Base-by-base conservation (phyloP, 1,140 invertebrate species). In the Zaprionus africanus region DNA sequence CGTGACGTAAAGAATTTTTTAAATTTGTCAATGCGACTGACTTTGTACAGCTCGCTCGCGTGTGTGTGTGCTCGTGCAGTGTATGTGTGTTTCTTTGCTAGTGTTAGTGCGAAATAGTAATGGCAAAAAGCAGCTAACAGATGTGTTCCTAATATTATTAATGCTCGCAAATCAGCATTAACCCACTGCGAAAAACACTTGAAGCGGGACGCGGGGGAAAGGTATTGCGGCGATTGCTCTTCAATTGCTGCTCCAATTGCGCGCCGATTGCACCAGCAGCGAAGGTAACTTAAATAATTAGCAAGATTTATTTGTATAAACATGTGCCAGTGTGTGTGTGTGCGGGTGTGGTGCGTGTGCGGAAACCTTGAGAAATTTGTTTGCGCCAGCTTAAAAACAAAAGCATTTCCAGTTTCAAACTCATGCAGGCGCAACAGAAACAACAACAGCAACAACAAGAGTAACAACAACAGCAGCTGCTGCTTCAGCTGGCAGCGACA, bases 241-340 rank as follows among this genome's bases (percentile, higher is more conserved):
- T 53, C 34, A 64, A 63, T 46, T 71, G 65, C 69, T 65, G 43
- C 81, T 70, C 56, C 68, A 70, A 58, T 72, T 73, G 34, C 34
- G 28, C 64, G 46, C 49, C 61, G 65, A 60, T 59, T 73, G 74
- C 67, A 80, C 69, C 66, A 71, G 67, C 64, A 82, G 67, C 82
- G 78, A 85, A 81, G 59, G 80, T 78, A 82, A 82, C 63, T 81
- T 70, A 31, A 70, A 69, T 85, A 79, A 85, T 81, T 85, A 76
- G 28, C 65, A 65, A 53, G 70, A 66, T 31, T 74, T 76, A 68
- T 65, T 61, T 56, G 26, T 54, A 31, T 56, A 75, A 62, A 41
- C 13, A 28, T 60, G 36, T 59, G 34, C 57, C 43, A 62, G 46
- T 56, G 19, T 46, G 54, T 56, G 78, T 46, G 31, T 59, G 15